Base-by-base conservation (phyloP, 2,888 invertebrate genomes). In the Andrena haemorrhoa region DNA sequence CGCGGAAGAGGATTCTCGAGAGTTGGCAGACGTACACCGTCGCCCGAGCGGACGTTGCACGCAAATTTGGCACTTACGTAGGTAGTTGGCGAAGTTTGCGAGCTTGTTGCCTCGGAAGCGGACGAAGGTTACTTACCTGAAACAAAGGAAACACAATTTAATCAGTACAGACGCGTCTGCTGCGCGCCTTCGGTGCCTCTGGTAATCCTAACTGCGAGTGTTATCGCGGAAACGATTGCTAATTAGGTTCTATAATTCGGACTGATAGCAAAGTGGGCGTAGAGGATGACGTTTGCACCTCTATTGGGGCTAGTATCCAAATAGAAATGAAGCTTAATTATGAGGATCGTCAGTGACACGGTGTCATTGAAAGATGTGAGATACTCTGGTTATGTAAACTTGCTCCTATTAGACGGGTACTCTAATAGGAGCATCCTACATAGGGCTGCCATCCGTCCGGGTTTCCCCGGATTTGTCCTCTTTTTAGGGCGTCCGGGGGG, bases 51-150 rank as follows among this genome's bases (percentile, higher is more conserved):
- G 63, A 64, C 31, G 56, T 26, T 35, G 7, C 70, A 26, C 51
- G 53, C 71, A 63, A 31, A 76, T 79, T 66, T 74, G 26, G 20
- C 65, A 81, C 86, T 83, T 83, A 88, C 86, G 35, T 47, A 26
- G 33, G 23, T 35, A 65, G 26, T 65, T 65, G 20, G 29, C 20
- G 47, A 60, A 68, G 41, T 64, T 82, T 72, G 66, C 71, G 35
- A 61, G 63, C 26, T 64, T 12, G 77, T n/a, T 33, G 63, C 47
- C 31, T 23, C 56, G 47, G 53, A 51, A 33, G 33, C 33, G 29
- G 56, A 47, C n/a, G 8, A 6, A 33, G 53, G n/a, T 65, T 70
- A 90, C 91, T 91, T 87, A 91, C 91, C 91, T 91, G 83, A 51
- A 91, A 91, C 85, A 90, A 23, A 86, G 41, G 73, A 78, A 79